Evolutionary conservation across 2,113 vertebrate genomes (phyloP).

Genomic region (Okapia johnstoni): DNA sequence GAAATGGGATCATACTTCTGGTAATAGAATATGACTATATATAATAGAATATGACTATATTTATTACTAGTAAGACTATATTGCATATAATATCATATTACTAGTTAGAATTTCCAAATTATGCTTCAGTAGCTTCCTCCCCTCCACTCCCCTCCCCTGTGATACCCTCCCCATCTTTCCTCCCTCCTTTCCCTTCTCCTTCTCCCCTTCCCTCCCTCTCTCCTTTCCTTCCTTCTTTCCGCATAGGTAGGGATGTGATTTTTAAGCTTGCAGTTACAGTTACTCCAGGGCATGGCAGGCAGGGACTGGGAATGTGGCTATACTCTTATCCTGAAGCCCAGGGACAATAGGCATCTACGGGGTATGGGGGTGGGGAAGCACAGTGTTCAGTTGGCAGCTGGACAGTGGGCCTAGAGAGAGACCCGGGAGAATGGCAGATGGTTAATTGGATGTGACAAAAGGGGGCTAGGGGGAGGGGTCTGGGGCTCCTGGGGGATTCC

Average conservation of each 20-base stretch:
- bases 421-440: conserved; percentile 85
- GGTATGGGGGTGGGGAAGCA: background rate
- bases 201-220: background rate
- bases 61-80: background rate
- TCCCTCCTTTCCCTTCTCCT: background rate
- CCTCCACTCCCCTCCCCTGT: no score
- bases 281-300: conserved; percentile 1
- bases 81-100: background rate
- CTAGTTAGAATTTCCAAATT: conserved; percentile 11
- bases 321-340: background rate
- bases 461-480: conserved; percentile 77
- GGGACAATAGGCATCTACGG: conserved; percentile 48
- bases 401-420: conserved; percentile 64
- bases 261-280: conserved; percentile 8
- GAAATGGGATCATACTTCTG: background rate
- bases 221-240: fast-evolving
- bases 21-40: background rate
- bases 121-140: background rate
- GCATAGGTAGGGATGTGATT: background rate
- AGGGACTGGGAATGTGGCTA: background rate
- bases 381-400: conserved; percentile 64
- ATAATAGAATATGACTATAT: background rate
- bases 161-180: background rate
- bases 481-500: conserved; percentile 81
- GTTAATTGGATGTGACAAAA: conserved; percentile 90